These are phyloP conservation scores for Pachyseris speciosa DNA, from an alignment of 64 coral and sea anemone species.

Conservation along the genomic window DNA sequence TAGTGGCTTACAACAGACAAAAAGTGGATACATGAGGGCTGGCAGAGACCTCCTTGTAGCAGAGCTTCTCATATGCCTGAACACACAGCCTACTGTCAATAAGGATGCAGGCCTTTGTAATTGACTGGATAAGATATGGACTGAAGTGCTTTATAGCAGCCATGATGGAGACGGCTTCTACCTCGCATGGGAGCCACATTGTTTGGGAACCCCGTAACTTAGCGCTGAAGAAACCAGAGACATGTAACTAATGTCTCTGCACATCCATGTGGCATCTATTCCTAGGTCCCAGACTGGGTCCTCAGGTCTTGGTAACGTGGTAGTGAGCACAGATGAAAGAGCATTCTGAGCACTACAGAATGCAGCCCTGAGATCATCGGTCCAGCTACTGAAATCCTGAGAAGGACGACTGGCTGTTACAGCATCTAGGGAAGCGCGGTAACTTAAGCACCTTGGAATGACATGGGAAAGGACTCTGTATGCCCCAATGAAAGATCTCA, in stretches of 20 bases:
- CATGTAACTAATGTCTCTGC: slow-evolving; percentile 1
- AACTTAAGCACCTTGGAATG: not conserved
- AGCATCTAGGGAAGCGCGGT: not conserved
- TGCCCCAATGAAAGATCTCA: slow-evolving; percentile 16
- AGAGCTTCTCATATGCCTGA: slow-evolving; percentile 53
- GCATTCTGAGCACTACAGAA: slow-evolving; percentile 28
- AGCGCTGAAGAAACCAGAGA: slow-evolving; percentile 45
- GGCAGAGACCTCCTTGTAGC: slow-evolving; percentile 1
- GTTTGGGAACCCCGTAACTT: slow-evolving; percentile 22
- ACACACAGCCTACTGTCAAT: slow-evolving; percentile 54
- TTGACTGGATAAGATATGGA: slow-evolving; percentile 40
- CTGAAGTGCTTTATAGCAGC: slow-evolving; percentile 55
- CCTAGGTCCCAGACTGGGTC: slow-evolving; percentile 18
- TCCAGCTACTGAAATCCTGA: slow-evolving; percentile 6
- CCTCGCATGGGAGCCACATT: slow-evolving; percentile 33
- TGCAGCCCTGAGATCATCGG: not conserved
- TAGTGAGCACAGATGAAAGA: not conserved
- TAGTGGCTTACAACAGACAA: slow-evolving; percentile 51
- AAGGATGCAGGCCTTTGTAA: slow-evolving; percentile 10
- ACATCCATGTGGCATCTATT: slow-evolving; percentile 15
- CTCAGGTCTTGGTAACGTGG: not conserved
- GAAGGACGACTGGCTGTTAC: slow-evolving; percentile 22
- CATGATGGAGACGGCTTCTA: slow-evolving; percentile 24
- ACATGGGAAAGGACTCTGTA: slow-evolving; percentile 24
- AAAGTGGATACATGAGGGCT: slow-evolving; percentile 39